Base-by-base conservation (phyloP, 2,113 vertebrate species). In the Gasterosteus nipponicus region DNA sequence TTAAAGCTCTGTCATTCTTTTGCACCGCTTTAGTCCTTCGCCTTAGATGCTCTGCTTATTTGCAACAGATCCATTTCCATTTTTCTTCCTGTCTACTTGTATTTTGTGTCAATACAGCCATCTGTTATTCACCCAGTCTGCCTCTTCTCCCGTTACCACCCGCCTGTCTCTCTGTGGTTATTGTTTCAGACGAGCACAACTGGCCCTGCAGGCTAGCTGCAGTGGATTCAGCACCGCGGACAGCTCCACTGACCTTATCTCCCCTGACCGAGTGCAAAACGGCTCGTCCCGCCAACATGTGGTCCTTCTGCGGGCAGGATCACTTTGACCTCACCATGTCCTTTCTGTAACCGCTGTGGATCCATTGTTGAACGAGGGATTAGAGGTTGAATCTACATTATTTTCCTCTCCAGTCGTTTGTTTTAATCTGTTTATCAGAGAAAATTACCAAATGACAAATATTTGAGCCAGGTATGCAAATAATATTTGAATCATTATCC, bases 141-240 rank as follows among this genome's bases (percentile, higher is more conserved):
- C 15, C 38, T 73, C 56, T 71, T 42, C 41, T 22, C 42, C 46
- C 19, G 42, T 16, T 19, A 69, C 73, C 19, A 12, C 84, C 57
- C 9, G 39, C 29, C 46, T 72, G 7, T 71, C 41, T 62, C 14
- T 64, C 31, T 10, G 53, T 46, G 35, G 7, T 54, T 18, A 39
- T 49, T 35, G 68, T 83, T 65, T 57, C 51, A 57, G 69, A 58
- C 69, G 66, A 46, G 66, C n/a, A 1, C 16, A 1, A 10, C 38
- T 9, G 3, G 47, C 41, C 11, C 31, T 14, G 58, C 62, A 10
- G 16, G 47, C 65, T 70, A 7, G 1, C 61, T 57, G 78, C 22
- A 10, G 81, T 80, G 6, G 61, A 49, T 91, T 87, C 89, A 93
- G 92, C 86, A 93, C 90, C 89, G 47, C 0, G 81, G 92, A 89